Base-by-base conservation (phyloP, 2,888 invertebrate genomes). In the Minunthozetes semirufus region DNA sequence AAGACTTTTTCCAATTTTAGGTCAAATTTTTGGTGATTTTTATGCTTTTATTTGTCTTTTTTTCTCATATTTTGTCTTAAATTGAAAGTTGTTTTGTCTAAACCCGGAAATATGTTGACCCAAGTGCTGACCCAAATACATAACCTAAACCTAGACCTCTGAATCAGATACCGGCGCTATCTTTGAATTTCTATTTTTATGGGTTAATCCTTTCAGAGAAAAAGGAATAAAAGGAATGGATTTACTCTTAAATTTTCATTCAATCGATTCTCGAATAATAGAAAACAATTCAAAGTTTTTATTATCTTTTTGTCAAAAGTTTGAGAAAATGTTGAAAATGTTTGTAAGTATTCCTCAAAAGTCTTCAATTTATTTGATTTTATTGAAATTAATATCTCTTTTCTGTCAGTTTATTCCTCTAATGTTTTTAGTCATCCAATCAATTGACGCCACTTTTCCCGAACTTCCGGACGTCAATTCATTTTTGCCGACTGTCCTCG, bases 201-300 rank as follows among this genome's bases (percentile, higher is more conserved):
- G 70, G 70, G 70, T 42, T 27, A 70, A 70, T 70, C 70, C 48
- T 22, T 33, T 38, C 70, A 25, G 48, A 48, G 22, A 46, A 70
- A 38, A 33, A 8, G 8, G 8, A 70, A 70, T 70, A 70, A 70
- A 70, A 70, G 22, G 33, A 46, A 29, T 5, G 13, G 22, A 4
- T 63, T 63, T 22, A n/a, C 29, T n/a, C 42, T 9, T 11, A 42
- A 68, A 68, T 15, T 15, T 68, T 68, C 42, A 68, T 68, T 29
- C 29, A n/a, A n/a, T n/a, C n/a, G n/a, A n/a, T n/a, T n/a, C 19
- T 56, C 25, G 56, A 13, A 22, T 22, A 25, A 1, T 5, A 56
- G 56, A 56, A 50, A n/a, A 50, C 3, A 0, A 17, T 50, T 50
- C n/a, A 4, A 50, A n/a, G 5, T 50, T 50, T 48, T 17, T 50